Conservation (phyloP, 2,797 vertebrate species). For the Eulemur rubriventer region DNA sequence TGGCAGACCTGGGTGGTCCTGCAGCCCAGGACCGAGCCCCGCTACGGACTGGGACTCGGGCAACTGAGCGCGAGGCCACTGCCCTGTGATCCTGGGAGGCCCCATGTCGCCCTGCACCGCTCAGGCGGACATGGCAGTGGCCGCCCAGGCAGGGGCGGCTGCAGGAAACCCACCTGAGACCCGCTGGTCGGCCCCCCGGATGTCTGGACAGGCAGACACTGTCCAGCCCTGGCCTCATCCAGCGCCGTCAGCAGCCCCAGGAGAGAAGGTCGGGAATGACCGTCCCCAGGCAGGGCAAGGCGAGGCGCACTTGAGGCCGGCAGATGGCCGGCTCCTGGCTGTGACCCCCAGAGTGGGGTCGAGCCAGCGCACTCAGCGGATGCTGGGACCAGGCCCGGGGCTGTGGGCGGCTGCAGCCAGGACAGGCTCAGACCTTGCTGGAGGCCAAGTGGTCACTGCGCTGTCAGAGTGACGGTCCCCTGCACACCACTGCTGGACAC, state of each 20-base stretch:
- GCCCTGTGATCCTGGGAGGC: not conserved
- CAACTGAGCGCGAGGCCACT: not conserved
- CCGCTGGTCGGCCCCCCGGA: too few relatives aligned
- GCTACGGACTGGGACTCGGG: not conserved
- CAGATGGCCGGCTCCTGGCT: not conserved
- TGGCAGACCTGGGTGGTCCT: rapidly evolving
- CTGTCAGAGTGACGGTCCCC: not conserved
- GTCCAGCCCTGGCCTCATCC: not conserved
- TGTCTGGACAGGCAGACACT: not conserved
- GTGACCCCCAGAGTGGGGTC: rapidly evolving
- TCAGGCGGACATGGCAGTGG: not conserved
- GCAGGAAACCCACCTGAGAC: not conserved
- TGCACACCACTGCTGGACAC: not conserved
- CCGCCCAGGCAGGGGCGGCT: not conserved
- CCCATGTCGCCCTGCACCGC: not conserved
- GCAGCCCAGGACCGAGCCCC: not conserved
- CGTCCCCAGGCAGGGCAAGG: not conserved
- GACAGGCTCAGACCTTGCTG: not conserved
- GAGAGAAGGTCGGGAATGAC: not conserved
- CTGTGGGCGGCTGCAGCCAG: not conserved
- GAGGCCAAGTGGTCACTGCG: too few relatives aligned
- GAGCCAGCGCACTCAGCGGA: too few relatives aligned
- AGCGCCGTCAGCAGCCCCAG: not conserved
- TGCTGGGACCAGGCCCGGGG: not conserved
- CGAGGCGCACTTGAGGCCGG: not conserved